These are phyloP conservation scores for Tadarida brasiliensis DNA, from an alignment of 2,797 vertebrate species.

Conservation along the genomic window DNA sequence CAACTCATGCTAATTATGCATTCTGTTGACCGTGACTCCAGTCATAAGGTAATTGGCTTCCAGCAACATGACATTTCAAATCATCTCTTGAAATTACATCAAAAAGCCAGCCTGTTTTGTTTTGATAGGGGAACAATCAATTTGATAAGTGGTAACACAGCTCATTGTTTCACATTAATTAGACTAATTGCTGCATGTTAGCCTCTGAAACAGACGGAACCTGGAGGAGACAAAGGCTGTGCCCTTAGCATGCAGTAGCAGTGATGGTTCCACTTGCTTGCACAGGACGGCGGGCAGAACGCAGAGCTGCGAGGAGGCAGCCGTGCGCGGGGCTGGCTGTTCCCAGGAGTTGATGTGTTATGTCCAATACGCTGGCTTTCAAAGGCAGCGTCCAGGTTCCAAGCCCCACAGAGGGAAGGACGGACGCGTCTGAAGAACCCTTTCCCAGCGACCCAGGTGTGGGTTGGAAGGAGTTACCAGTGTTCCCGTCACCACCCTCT, in stretches of 20 bases:
- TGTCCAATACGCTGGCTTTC: slow-evolving; percentile 83
- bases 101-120: slow-evolving; percentile 93
- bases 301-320: slow-evolving; percentile 86
- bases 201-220: slow-evolving; percentile 93
- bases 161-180: slow-evolving; percentile 97
- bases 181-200: slow-evolving; percentile 95
- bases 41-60: slow-evolving; percentile 95
- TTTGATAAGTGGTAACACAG: slow-evolving; percentile 96
- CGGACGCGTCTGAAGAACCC: background rate
- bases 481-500: background rate
- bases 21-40: slow-evolving; percentile 93
- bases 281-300: slow-evolving; percentile 86
- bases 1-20: slow-evolving; percentile 94
- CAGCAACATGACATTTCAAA: slow-evolving; percentile 96
- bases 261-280: slow-evolving; percentile 87
- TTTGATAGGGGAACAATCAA: slow-evolving; percentile 96
- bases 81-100: slow-evolving; percentile 96
- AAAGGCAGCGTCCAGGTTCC: slow-evolving; percentile 76
- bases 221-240: slow-evolving; percentile 91
- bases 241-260: slow-evolving; percentile 88
- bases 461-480: background rate
- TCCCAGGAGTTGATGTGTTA: slow-evolving; percentile 83
- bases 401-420: slow-evolving; percentile 34
- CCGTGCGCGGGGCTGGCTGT: slow-evolving; percentile 85
- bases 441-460: slow-evolving; percentile 25